phyloP scores from a whole-genome alignment of 2,888 invertebrate species.

The Apodemia hepburni region DNA sequence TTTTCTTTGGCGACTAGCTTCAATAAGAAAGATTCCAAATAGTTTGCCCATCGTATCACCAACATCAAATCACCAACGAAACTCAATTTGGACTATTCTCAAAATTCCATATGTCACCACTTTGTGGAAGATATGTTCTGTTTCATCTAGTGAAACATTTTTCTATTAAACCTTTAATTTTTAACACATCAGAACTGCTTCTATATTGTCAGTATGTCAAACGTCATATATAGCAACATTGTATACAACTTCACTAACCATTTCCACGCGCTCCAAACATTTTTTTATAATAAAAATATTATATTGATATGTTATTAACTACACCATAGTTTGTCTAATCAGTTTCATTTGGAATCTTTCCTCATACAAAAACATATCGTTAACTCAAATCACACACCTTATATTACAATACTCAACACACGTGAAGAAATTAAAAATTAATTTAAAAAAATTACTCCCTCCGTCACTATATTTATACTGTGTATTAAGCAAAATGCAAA shows the following conservation, averaged over 20 bases:
- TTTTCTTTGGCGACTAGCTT: constrained; percentile 72
- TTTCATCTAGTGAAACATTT: constrained; percentile 59
- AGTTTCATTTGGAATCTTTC: constrained; percentile 76
- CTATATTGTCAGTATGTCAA: constrained; percentile 70
- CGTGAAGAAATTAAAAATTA: constrained; percentile 42
- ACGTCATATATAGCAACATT: constrained; percentile 51
- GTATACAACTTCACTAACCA: constrained; percentile 57
- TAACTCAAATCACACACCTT: constrained; percentile 74
- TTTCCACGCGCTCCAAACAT: constrained; percentile 41
- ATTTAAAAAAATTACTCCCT: constrained; percentile 24
- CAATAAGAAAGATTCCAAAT: constrained; percentile 78
- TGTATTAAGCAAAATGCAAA: constrained; percentile 24
- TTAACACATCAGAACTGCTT: constrained; percentile 64
- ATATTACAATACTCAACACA: constrained; percentile 62
- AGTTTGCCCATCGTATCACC: constrained; percentile 36
- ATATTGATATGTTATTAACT: constrained; percentile 77
- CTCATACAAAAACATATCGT: constrained; percentile 59
- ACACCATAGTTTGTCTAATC: constrained; percentile 55
- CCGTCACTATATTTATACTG: constrained; percentile 21
- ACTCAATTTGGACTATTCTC: constrained; percentile 43
- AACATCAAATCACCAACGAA: constrained; percentile 36
- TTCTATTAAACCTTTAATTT: constrained; percentile 68
- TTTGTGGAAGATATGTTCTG: constrained; percentile 73
- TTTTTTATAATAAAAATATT: constrained; percentile 54
- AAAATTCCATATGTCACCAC: constrained; percentile 62